Base-by-base conservation (phyloP, 2,113 vertebrate genomes). In the Pholis gunnellus region DNA sequence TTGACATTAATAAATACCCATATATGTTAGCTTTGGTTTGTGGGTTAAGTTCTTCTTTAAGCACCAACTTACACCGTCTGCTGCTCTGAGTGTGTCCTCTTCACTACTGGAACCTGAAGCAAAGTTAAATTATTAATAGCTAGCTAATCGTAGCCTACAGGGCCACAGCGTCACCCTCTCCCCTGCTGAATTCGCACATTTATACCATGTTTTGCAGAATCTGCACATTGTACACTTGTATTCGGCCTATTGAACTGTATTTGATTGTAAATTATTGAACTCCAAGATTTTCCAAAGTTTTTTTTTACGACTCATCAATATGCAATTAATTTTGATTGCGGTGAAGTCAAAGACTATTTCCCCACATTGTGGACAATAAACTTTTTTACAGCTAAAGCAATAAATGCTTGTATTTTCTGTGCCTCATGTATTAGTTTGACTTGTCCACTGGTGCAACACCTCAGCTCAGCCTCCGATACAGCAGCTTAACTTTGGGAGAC, bases 401-500 rank as follows among this genome's bases (percentile, higher is more conserved):
- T 29, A 57, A 29, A 27, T 29, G 11, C 5, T 17, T 72, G 36
- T 42, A 38, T 52, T 40, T 36, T 29, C 4, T 56, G 1, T 38
- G 18, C 31, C 9, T 72, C 7, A 5, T 22, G 2, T 27, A 9
- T 34, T 27, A 29, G 25, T 59, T 54, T 76, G 20, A 38, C 20
- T 8, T 17, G 18, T 66, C 31, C 25, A 17, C 46, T 15, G 7
- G 9, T 9, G 52, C n/a, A 68, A 52, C 52, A 31, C 22, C 64
- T 61, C 5, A n/a, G 40, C 60, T n/a, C 46, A 25, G 9, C 65
- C 31, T 65, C n/a, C 54, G 29, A 25, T 31, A 20, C 44, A 59
- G 15, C 29, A 63, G 69, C 8, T 70, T 42, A 36, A 75, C 36
- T 70, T 27, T 18, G 13, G n/a, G 31, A 79, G 67, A 79, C 48